These are phyloP conservation scores for Autographa pulchrina DNA, from an alignment of 2,888 invertebrate species.

Conservation along the genomic window DNA sequence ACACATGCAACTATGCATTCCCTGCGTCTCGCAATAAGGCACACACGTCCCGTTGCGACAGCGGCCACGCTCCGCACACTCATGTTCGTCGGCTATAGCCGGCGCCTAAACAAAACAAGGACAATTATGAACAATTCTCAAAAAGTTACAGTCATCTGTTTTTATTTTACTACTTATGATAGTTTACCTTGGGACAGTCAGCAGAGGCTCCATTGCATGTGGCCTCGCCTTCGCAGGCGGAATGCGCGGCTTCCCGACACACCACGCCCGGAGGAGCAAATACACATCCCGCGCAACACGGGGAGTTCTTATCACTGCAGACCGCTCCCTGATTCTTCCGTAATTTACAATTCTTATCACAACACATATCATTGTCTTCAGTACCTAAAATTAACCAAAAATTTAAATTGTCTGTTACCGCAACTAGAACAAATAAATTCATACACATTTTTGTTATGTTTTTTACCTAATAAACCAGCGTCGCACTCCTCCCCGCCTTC, in stretches of 20 bases:
- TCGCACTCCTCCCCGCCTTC: conserved; percentile 99
- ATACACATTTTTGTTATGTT: neutral
- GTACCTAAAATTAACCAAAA: conserved; percentile 84
- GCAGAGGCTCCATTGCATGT: conserved; percentile 93
- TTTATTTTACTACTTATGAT: neutral
- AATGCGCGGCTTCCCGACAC: conserved; percentile 97
- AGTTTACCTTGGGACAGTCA: conserved; percentile 83
- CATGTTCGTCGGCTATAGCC: conserved; percentile 95
- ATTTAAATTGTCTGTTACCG: conserved; percentile 9
- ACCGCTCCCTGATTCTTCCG: conserved; percentile 95
- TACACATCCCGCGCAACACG: conserved; percentile 97
- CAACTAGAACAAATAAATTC: neutral
- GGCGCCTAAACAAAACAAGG: conserved; percentile 90
- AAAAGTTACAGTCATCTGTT: too few relatives aligned
- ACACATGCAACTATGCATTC: conserved; percentile 98
- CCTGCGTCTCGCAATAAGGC: conserved; percentile 98
- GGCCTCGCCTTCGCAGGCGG: conserved; percentile 97
- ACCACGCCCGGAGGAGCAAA: conserved; percentile 95
- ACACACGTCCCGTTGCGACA: conserved; percentile 97
- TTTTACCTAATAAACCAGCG: conserved; percentile 94
- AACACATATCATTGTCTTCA: conserved; percentile 97
- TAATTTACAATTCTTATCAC: conserved; percentile 97
- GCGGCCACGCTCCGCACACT: conserved; percentile 97
- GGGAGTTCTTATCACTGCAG: conserved; percentile 99
- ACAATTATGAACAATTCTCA: neutral